Base-by-base conservation (phyloP, 2,888 invertebrate species). In the Ischnus inquisitorius region DNA sequence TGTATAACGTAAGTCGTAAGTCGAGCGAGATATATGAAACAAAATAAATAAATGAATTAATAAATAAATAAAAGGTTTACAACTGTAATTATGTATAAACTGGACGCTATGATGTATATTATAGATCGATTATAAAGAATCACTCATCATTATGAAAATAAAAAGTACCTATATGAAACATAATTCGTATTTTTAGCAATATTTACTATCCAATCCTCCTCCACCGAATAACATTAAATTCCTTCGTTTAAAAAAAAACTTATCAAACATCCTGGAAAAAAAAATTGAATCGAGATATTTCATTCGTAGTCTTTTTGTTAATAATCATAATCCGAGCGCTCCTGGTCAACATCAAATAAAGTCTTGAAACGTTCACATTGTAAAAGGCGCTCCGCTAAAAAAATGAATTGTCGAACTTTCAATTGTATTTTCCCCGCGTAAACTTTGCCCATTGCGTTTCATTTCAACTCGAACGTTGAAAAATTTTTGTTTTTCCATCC, bases 61-160 rank as follows among this genome's bases (percentile, higher is more conserved):
- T 51, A 51, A 51, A 51, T 51, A 51, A 51, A 19, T 19, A 51
- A 48, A 86, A 90, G 89, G 92, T 92, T 91, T 93, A 91, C 92
- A 91, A 92, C 90, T 93, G 93, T 93, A 93, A 93, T 93, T 93
- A 93, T 93, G 92, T 92, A 92, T 93, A 93, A 93, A 93, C 89
- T 88, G 91, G 93, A 92, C 91, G 93, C 93, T 93, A 93, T 92
- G 92, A 93, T 93, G 93, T 93, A 93, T 93, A 93, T 93, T 93
- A 93, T 93, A 93, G 93, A 93, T 92, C 92, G 92, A 93, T 93
- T 93, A 93, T 93, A 92, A 92, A 92, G 86, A 92, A 92, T 86
- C 92, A 92, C 91, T 92, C 93, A 93, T 93, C 92, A 93, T 92
- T 92, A 93, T 92, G 91, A 86, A 88, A 85, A 85, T 93, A 92